A percentile compares a stretch with the other conserved stretches of the same genome.
phyloP scores from a whole-genome alignment of 2,888 invertebrate species.

The Sympetrum striolatum region DNA sequence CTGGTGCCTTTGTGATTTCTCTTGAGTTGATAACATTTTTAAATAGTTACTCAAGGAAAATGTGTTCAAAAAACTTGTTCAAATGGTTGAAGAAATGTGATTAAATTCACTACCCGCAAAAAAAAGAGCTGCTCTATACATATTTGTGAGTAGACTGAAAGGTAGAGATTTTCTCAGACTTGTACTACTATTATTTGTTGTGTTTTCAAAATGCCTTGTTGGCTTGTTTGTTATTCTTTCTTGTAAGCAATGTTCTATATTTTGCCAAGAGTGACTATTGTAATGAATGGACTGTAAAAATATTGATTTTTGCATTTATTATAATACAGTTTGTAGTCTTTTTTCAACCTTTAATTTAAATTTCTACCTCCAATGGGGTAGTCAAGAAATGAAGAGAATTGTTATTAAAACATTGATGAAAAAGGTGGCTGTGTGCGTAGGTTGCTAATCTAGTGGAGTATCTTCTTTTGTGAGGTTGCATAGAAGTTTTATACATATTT shows the following conservation, averaged over 20 bases:
- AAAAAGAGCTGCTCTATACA: neutral
- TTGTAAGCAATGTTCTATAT: slow-evolving; percentile 16
- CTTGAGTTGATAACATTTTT: neutral
- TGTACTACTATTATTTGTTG: neutral
- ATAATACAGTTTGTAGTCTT: neutral
- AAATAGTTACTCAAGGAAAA: slow-evolving; percentile 11
- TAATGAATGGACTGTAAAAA: neutral
- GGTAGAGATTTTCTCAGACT: neutral
- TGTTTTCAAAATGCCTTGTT: slow-evolving; percentile 2
- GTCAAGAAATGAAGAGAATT: neutral
- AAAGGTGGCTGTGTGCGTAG: slow-evolving; percentile 29
- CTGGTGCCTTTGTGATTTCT: slow-evolving; percentile 1
- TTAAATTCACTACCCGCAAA: neutral
- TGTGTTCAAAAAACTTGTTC: slow-evolving; percentile 32
- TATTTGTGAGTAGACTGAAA: neutral
- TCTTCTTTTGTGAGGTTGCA: slow-evolving; percentile 18
- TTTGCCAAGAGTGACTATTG: slow-evolving; percentile 21
- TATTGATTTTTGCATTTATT: slow-evolving; percentile 22
- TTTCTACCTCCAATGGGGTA: slow-evolving; percentile 19
- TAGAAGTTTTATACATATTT: slow-evolving; percentile 21
- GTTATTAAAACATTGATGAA: neutral
- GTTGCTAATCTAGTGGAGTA: neutral
- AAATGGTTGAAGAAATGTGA: neutral
- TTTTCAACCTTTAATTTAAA: neutral
- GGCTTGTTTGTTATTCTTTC: slow-evolving; percentile 26